Base-by-base conservation (phyloP, 2,888 invertebrate genomes). In the Orchestes rusci region DNA sequence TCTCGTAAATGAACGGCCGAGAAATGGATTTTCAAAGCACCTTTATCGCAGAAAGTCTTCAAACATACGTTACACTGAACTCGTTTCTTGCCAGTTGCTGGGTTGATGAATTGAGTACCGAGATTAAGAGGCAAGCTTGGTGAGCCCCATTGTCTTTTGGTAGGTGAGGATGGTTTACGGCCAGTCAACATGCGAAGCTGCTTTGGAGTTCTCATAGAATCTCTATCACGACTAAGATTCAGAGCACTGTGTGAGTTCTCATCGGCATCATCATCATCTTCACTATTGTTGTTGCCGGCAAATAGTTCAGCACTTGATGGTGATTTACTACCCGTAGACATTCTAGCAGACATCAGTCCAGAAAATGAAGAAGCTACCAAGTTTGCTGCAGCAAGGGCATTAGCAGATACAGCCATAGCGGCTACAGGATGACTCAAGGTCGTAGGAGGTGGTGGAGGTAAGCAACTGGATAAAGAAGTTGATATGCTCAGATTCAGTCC, bases 1-100 rank as follows among this genome's bases (percentile, higher is more conserved):
- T 99, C 99, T 29, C 96, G 81, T 48, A 97, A 71, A 66, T 99
- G 99, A 7, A 99, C 99, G 0, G 99, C 99, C 38, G 95, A 95
- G 65, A 96, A 97, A 68, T 99, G 99, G 4, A 99, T 99, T 72
- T 99, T 99, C 16, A 99, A 75, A 1, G 99, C 99, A 50, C 97
- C 99, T 73, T 99, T 99, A 74, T 99, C 99, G 75, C 99, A 99
- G 72, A 99, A 99, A 12, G 97, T 97, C 72, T 99, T 99, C 50
- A 95, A 73, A 66, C 99, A 99, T 30, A 95, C 94, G 60, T 95
- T 93, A 70, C 99, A 99, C 66, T 96, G 92, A 2, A 97, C 96
- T 53, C 97, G 79, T 65, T 95, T 95, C 70, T 97, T 97, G 0
- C 92, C 92, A 1, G 92, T 92, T 0, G 89, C 82, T 1, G 92